Conservation (phyloP, 2,888 invertebrate species). For the Callosobruchus maculatus region DNA sequence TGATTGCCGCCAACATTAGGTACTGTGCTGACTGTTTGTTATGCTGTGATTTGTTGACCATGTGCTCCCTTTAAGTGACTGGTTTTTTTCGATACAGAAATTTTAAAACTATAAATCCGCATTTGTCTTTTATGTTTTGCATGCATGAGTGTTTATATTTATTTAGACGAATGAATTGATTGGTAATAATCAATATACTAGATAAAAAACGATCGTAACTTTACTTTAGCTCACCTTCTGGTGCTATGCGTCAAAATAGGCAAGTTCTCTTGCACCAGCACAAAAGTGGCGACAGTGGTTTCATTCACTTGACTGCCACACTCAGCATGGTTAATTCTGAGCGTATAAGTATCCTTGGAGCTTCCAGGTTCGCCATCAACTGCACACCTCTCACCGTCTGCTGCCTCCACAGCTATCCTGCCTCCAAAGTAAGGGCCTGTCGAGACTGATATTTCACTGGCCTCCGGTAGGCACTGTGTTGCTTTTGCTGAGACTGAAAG, state of each 20-base stretch:
- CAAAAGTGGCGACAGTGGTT: slow-evolving; percentile 77
- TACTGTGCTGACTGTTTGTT: no score
- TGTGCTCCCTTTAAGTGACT: no score
- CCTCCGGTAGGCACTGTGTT: slow-evolving; percentile 74
- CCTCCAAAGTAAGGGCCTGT: slow-evolving; percentile 80
- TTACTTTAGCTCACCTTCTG: slow-evolving; percentile 22
- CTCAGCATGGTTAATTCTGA: slow-evolving; percentile 69
- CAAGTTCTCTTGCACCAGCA: slow-evolving; percentile 78
- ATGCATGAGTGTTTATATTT: no score
- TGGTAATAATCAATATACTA: no score
- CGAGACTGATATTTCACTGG: slow-evolving; percentile 78
- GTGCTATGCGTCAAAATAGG: slow-evolving; percentile 76
- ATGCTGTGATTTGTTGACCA: no score
- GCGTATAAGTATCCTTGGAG: slow-evolving; percentile 67
- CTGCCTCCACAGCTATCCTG: slow-evolving; percentile 70
- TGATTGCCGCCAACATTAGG: no score
- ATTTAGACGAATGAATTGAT: no score
- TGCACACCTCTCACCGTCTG: slow-evolving; percentile 68
- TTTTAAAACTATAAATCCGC: no score
- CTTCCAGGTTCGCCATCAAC: slow-evolving; percentile 72
- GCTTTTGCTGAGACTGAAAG: slow-evolving; percentile 75
- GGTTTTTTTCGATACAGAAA: no score
- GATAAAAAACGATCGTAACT: not conserved
- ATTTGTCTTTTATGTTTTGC: no score
- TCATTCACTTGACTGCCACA: slow-evolving; percentile 66